Percentiles rank a stretch among this genome's conserved stretches.
phyloP scores from a whole-genome alignment of 2,797 vertebrate genomes.

The Atherinosoma microstoma region DNA sequence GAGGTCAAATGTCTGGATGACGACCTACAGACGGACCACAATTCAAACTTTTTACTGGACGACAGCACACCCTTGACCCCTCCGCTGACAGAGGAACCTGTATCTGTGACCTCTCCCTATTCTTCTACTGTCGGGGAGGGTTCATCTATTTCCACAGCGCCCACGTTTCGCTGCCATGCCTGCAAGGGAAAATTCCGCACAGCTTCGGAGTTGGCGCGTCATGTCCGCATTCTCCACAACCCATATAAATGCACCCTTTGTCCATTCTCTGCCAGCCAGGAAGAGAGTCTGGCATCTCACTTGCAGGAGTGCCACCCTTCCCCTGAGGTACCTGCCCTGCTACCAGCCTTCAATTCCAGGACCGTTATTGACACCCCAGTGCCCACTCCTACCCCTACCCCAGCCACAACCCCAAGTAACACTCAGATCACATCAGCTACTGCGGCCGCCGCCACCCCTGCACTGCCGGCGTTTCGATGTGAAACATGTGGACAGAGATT shows the following conservation, averaged over 20 bases:
- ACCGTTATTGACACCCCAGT: constrained; percentile 73
- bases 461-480: constrained; percentile 89
- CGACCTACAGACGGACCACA: constrained; percentile 64
- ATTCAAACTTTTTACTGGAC: constrained; percentile 72
- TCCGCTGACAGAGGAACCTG: constrained; percentile 79
- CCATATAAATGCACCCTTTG: constrained; percentile 94
- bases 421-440: constrained; percentile 66
- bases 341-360: constrained; percentile 61
- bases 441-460: constrained; percentile 47
- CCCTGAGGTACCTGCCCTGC: constrained; percentile 61
- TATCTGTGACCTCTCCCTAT: constrained; percentile 75
- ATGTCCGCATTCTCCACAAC: constrained; percentile 92
- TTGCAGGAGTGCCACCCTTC: constrained; percentile 88
- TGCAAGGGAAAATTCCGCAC: constrained; percentile 96
- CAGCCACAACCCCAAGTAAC: constrained; percentile 65
- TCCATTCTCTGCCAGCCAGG: constrained; percentile 91
- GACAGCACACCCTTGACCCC: constrained; percentile 79
- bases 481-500: constrained; percentile 93
- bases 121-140: constrained; percentile 66
- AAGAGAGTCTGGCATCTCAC: constrained; percentile 90
- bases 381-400: constrained; percentile 76
- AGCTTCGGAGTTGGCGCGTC: constrained; percentile 90
- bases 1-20: constrained; percentile 78
- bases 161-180: constrained; percentile 89
- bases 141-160: constrained; percentile 55